Conservation (phyloP, 2,797 vertebrate species). For the Syngnathus rostellatus region DNA sequence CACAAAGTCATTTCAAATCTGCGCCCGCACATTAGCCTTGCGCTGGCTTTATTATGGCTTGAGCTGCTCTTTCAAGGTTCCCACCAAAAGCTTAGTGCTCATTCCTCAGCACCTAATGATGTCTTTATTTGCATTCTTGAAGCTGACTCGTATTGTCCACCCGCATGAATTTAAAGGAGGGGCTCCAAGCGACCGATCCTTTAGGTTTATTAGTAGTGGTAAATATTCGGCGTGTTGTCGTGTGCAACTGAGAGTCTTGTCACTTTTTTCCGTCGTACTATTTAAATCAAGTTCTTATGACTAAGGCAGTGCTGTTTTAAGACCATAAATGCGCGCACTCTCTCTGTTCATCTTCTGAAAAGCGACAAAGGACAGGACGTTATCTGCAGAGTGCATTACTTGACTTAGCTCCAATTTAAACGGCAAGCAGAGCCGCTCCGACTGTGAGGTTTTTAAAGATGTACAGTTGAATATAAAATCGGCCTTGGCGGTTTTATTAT, state of each 20-base stretch:
- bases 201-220: not conserved
- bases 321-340: not conserved
- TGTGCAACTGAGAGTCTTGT: conserved; percentile 7
- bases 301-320: not conserved
- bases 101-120: conserved; percentile 46
- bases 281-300: not conserved
- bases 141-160: conserved; percentile 31
- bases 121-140: conserved; percentile 33
- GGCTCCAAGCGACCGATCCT: conserved; percentile 27
- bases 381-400: conserved; percentile 43
- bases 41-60: conserved; percentile 49
- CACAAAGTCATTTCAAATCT: conserved; percentile 49
- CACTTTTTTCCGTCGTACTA: not conserved
- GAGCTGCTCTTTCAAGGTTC: conserved; percentile 46
- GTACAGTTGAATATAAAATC: conserved; percentile 38
- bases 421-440: conserved; percentile 20
- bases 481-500: conserved; percentile 53
- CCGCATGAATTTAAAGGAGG: conserved; percentile 27
- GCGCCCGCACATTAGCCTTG: conserved; percentile 53
- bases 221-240: not conserved
- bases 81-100: conserved; percentile 30
- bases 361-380: conserved; percentile 14
- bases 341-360: not conserved
- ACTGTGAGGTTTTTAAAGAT: conserved; percentile 51
- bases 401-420: conserved; percentile 51